Conservation (phyloP, 30 jellyfish, hydroid and myxozoan genomes). For the Cassiopea andromeda region DNA sequence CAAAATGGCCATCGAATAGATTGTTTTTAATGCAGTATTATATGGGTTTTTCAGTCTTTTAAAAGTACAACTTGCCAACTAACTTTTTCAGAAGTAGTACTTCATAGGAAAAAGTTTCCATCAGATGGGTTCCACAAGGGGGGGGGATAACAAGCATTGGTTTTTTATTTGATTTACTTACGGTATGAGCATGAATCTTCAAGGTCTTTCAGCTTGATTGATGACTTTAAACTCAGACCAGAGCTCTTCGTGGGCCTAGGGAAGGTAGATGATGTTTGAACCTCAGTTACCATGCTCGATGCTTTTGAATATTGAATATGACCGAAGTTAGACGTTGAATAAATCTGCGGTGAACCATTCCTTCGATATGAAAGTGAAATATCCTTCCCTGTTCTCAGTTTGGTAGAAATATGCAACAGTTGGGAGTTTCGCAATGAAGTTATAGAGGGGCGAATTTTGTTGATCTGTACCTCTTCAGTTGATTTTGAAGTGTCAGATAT, state of each 20-base stretch:
- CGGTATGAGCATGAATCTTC: slow-evolving; percentile 27
- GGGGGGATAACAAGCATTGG: too few species aligned
- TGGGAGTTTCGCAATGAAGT: background rate
- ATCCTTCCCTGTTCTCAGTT: background rate
- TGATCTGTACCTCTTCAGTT: background rate
- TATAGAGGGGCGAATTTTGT: background rate
- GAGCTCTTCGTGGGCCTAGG: background rate
- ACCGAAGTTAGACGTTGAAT: background rate
- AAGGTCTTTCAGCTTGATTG: background rate
- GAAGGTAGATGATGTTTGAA: background rate
- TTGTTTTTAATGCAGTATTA: too few species aligned
- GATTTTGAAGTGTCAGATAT: background rate
- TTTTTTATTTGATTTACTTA: slow-evolving; percentile 25
- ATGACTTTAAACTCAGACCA: background rate
- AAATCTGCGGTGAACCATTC: background rate
- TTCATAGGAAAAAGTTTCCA: too few species aligned
- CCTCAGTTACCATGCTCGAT: background rate
- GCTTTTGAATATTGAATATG: background rate
- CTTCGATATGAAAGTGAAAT: background rate
- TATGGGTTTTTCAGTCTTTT: too few species aligned
- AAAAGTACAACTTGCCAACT: too few species aligned
- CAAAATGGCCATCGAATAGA: too few species aligned
- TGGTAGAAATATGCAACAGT: background rate
- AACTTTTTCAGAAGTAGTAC: too few species aligned
- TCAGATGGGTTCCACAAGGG: too few species aligned